A percentile compares a stretch with the other conserved stretches of the same genome.
These are phyloP conservation scores for Drosophila sturtevanti DNA, from an alignment of 1,140 invertebrate genomes.

Conservation along the genomic window DNA sequence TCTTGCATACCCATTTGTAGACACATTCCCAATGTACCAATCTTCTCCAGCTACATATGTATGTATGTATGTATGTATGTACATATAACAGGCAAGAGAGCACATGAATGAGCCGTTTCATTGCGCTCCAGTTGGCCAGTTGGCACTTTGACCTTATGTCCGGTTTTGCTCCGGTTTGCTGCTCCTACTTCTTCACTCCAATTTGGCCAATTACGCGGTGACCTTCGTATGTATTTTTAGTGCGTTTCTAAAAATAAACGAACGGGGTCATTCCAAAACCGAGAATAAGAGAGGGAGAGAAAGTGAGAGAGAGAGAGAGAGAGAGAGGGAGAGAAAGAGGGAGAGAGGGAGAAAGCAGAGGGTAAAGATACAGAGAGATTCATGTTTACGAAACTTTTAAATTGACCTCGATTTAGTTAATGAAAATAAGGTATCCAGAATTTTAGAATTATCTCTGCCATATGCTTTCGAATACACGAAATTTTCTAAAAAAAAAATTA, in stretches of 20 bases:
- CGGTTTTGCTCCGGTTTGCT: constrained; percentile 28
- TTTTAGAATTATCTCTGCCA: not conserved
- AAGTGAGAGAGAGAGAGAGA: constrained; percentile 21
- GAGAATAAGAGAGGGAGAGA: not conserved
- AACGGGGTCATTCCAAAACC: constrained; percentile 63
- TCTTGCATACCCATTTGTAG: not conserved
- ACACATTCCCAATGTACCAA: not conserved
- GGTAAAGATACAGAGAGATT: not conserved
- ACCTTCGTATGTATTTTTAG: constrained; percentile 81
- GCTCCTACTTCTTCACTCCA: constrained; percentile 5
- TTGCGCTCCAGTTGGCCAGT: constrained; percentile 19
- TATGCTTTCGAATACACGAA: not conserved
- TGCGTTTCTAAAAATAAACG: constrained; percentile 74
- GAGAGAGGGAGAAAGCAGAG: too few species aligned
- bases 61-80: too few species aligned
- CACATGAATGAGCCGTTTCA: not conserved
- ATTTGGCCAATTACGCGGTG: constrained; percentile 51
- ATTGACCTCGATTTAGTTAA: constrained; percentile 1
- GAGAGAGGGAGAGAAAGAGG: too few species aligned
- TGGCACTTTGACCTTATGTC: constrained; percentile 74
- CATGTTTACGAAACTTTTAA: not conserved
- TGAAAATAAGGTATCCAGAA: not conserved
- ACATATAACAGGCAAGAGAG: not conserved
- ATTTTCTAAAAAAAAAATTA: not conserved
- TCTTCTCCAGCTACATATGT: too few species aligned